These are phyloP conservation scores for Drosophila nigrodunni DNA, from an alignment of 1,140 invertebrate species.

Conservation along the genomic window DNA sequence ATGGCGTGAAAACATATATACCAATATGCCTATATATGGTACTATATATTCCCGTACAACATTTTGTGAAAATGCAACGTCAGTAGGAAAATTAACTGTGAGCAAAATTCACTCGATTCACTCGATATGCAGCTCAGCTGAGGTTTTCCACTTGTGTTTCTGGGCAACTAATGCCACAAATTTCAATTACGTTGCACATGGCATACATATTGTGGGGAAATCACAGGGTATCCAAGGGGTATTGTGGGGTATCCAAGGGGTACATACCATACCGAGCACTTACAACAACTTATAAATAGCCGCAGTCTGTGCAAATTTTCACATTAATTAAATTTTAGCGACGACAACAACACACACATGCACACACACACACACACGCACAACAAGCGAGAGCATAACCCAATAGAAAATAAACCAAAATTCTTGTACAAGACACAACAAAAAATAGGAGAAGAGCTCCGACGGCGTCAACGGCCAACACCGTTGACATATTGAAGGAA, in stretches of 20 bases:
- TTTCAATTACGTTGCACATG: conserved; percentile 42
- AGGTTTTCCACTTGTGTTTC: conserved; percentile 20
- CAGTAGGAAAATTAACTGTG: conserved; percentile 34
- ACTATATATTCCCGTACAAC: not conserved
- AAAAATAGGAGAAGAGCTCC: conserved; percentile 20
- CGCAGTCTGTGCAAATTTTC: conserved; percentile 83
- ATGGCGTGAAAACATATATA: conserved; percentile 13
- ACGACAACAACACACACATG: conserved; percentile 53
- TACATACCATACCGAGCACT: conserved; percentile 63
- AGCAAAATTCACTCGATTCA: conserved; percentile 6
- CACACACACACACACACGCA: conserved; percentile 35
- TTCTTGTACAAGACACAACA: conserved; percentile 10
- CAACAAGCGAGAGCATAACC: conserved; percentile 32
- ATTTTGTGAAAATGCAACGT: conserved; percentile 16
- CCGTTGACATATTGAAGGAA: conserved; percentile 83
- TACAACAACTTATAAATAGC: conserved; percentile 83
- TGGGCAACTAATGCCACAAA: conserved; percentile 29
- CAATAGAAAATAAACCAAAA: conserved; percentile 31
- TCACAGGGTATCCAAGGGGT: not conserved
- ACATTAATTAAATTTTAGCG: conserved; percentile 83
- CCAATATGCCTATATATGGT: not conserved
- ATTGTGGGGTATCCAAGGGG: not conserved
- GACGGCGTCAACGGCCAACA: conserved; percentile 61
- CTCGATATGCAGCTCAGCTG: conserved; percentile 18
- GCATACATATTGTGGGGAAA: conserved; percentile 24